phyloP scores from a whole-genome alignment of 2,888 invertebrate species.

The Pachliopta kotzebuea region DNA sequence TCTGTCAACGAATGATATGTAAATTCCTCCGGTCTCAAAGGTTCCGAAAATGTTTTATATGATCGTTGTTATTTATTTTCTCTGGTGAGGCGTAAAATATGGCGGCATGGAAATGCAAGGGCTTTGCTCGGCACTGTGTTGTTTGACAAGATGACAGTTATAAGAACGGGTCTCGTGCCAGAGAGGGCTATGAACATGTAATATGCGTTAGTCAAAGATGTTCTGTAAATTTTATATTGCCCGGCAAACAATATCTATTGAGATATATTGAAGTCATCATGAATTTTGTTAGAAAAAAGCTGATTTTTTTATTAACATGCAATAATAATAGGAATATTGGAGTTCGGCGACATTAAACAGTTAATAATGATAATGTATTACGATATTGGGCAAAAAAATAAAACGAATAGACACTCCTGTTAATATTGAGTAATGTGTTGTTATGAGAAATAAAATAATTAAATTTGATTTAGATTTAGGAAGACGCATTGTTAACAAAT shows the following conservation, averaged over 20 bases:
- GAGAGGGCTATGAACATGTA: constrained; percentile 43
- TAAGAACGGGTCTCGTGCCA: constrained; percentile 45
- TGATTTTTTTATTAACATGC: no score
- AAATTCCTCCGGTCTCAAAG: constrained; percentile 69
- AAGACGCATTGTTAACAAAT: no score
- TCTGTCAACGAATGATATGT: constrained; percentile 75
- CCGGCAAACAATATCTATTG: background rate
- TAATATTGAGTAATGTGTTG: no score
- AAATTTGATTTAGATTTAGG: no score
- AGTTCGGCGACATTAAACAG: no score
- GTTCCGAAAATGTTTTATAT: constrained; percentile 70
- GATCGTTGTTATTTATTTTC: constrained; percentile 77
- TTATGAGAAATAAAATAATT: no score
- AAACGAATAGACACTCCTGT: no score
- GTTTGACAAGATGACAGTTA: constrained; percentile 79
- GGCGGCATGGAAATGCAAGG: constrained; percentile 74
- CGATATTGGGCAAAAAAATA: no score
- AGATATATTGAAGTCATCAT: no score
- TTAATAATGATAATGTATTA: no score
- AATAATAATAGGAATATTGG: no score
- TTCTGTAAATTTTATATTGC: constrained; percentile 57
- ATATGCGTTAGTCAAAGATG: constrained; percentile 40
- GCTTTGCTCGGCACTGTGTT: constrained; percentile 65
- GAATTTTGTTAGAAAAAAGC: no score
- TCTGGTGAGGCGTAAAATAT: constrained; percentile 74